Evolutionary conservation across 2,113 vertebrate genomes (phyloP), one percentile per base, ranked within the genome.

Genomic region (Vidua macroura): DNA sequence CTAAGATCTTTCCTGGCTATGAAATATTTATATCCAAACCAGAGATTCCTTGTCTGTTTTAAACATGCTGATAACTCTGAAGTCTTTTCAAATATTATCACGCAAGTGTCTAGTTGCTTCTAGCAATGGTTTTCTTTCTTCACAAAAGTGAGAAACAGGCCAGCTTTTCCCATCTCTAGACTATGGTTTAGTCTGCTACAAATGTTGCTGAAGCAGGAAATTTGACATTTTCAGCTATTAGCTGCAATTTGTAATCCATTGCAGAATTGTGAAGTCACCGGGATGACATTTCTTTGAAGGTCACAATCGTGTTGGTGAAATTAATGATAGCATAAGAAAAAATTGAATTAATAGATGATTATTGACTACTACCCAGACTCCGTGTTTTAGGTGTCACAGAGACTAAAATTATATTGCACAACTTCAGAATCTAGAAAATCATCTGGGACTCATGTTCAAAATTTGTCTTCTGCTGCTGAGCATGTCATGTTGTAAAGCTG

Each of bases 281-380:
- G 95, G 90, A 86, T 94, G 27, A 63, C 43, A 56, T 93, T 95
- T 96, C 62, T 90, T 52, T 76, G 53, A 83, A 94, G 84, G 67
- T 83, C 93, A 91, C 4, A 37, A n/a, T 88, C 23, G 59, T 94
- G 52, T 19, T 85, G 55, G 60, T 94, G 69, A 51, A 97, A 92
- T 52, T 93, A 91, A 96, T 92, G 85, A 93, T 60, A 82, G 13
- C n/a, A 79, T 33, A 83, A 89, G 39, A 79, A 89, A 86, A 63
- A 46, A 88, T 44, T 12, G 1, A 95, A 92, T 94, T 83, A 91
- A 76, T 92, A 7, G 27, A 64, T 78, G 72, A 89, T 63, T 96
- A 37, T 30, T 95, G 85, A 88, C 84, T 86, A 53, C 48, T 67
- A 51, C 24, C 22, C 37, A 90, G 55, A 62, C 41, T 77, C 11